phyloP scores from a whole-genome alignment of 2,797 vertebrate genomes.

The Eutrigla gurnardus region DNA sequence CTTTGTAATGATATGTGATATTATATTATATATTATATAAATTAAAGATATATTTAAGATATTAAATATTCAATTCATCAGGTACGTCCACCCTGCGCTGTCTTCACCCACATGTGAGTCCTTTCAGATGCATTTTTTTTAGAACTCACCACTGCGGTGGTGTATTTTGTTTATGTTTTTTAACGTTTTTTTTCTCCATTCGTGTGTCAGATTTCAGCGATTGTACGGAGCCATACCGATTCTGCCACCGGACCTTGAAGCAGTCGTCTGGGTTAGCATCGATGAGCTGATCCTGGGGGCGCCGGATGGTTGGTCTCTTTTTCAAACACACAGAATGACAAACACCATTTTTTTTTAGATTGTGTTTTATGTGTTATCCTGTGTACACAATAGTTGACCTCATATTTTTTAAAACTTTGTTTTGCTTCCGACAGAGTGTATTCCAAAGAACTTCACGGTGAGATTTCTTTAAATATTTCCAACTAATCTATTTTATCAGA shows the following conservation, averaged over 20 bases:
- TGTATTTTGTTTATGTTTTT: not conserved
- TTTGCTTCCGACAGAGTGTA: constrained; percentile 65
- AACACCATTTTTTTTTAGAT: not conserved
- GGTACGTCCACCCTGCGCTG: constrained; percentile 55
- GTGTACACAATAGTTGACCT: not conserved
- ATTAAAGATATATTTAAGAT: too few relatives aligned
- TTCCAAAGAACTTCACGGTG: constrained; percentile 60
- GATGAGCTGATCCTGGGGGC: constrained; percentile 53
- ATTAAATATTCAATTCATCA: constrained; percentile 25
- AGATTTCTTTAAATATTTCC: constrained; percentile 39
- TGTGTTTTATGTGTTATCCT: not conserved
- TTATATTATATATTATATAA: too few relatives aligned
- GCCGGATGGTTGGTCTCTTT: constrained; percentile 68
- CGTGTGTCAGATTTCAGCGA: constrained; percentile 56
- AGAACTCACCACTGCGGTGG: not conserved
- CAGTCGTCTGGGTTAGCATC: constrained; percentile 51
- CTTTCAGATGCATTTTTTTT: not conserved
- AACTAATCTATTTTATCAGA: not conserved
- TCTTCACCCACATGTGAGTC: constrained; percentile 74
- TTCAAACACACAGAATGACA: not conserved
- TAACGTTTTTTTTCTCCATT: not conserved
- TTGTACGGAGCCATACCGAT: constrained; percentile 51
- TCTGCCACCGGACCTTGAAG: constrained; percentile 54
- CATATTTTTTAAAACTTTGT: not conserved
- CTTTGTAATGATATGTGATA: not conserved